Conservation (phyloP, 2,888 invertebrate genomes). For the Eumerus sabulonum region DNA sequence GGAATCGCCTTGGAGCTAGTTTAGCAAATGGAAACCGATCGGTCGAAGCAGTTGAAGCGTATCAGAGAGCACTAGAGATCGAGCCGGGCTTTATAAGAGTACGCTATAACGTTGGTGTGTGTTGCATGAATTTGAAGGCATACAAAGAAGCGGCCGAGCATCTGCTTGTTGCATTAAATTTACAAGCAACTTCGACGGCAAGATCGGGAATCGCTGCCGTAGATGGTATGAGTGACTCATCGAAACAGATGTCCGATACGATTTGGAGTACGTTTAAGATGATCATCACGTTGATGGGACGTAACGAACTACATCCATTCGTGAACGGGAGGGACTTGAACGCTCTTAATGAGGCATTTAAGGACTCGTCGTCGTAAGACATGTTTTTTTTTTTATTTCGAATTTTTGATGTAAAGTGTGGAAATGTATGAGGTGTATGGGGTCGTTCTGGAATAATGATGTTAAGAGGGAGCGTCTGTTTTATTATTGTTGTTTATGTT, state of each 20-base stretch:
- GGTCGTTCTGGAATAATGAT: too few relatives aligned
- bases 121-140: slow-evolving; percentile 96
- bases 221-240: slow-evolving; percentile 76
- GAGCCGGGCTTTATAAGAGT: slow-evolving; percentile 98
- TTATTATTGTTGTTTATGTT: slow-evolving; percentile 53
- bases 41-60: slow-evolving; percentile 97
- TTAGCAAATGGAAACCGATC: slow-evolving; percentile 96
- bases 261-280: slow-evolving; percentile 97
- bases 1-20: slow-evolving; percentile 98
- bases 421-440: too few relatives aligned
- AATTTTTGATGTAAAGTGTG: too few relatives aligned
- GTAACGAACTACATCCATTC: slow-evolving; percentile 82
- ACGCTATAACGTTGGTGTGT: slow-evolving; percentile 98
- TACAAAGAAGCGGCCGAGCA: slow-evolving; percentile 98
- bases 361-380: slow-evolving; percentile 71
- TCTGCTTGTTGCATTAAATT: slow-evolving; percentile 93
- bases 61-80: slow-evolving; percentile 92
- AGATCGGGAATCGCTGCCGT: slow-evolving; percentile 81
- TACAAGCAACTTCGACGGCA: slow-evolving; percentile 85
- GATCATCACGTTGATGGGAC: slow-evolving; percentile 90
- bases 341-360: slow-evolving; percentile 82
- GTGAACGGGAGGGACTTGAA: slow-evolving; percentile 83
- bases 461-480: slow-evolving; percentile 17
- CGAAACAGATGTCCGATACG: slow-evolving; percentile 88
- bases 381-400: too few relatives aligned